A percentile compares a stretch with the other conserved stretches of the same genome.
These are phyloP conservation scores for Tribolium freemani DNA, from an alignment of 2,888 invertebrate species.

Conservation along the genomic window DNA sequence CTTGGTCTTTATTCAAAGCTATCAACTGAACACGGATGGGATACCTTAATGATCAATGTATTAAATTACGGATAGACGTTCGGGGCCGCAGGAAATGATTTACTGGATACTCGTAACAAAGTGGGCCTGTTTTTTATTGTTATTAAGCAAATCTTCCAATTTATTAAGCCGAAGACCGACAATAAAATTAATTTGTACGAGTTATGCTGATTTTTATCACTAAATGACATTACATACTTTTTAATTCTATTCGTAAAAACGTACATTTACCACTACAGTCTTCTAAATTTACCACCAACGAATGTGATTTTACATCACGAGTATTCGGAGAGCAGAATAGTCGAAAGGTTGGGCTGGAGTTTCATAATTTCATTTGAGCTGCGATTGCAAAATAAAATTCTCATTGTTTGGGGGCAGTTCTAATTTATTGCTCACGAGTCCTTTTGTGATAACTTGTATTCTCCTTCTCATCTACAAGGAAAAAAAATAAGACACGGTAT, in stretches of 20 bases:
- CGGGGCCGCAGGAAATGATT: conserved; percentile 55
- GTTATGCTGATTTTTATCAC: conserved; percentile 29
- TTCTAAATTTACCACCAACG: neutral
- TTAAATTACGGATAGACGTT: conserved; percentile 57
- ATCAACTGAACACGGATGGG: conserved; percentile 49
- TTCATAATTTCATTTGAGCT: neutral
- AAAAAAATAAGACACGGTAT: neutral
- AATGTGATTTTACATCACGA: neutral
- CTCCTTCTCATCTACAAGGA: neutral
- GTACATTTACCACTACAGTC: neutral
- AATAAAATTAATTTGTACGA: conserved; percentile 30
- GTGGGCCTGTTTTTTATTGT: conserved; percentile 33
- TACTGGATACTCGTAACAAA: conserved; percentile 55
- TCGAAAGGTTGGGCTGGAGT: neutral
- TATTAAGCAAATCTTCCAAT: conserved; percentile 18
- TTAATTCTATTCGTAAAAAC: neutral
- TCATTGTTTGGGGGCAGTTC: neutral
- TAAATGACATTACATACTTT: neutral
- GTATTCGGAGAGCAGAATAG: neutral
- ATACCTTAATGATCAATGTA: conserved; percentile 55
- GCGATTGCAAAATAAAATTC: neutral
- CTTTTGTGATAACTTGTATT: neutral
- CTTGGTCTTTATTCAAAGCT: conserved; percentile 46
- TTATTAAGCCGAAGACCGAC: conserved; percentile 23
- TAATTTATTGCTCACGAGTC: neutral